These are phyloP conservation scores for Amphiura filiformis DNA, from an alignment of 35 echinoderm and acorn worm species.

Conservation along the genomic window DNA sequence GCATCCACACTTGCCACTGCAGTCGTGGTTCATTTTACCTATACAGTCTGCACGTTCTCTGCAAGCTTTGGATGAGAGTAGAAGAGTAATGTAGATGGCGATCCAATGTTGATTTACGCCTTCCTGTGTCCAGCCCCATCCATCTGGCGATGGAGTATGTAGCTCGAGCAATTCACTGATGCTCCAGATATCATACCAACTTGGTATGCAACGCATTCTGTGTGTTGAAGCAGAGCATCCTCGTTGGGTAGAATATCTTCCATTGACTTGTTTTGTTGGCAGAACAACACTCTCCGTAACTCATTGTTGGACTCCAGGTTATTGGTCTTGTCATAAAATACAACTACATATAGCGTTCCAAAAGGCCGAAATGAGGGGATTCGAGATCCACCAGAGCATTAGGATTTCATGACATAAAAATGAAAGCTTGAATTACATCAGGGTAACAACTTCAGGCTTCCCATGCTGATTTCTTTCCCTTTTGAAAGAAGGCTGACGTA, in stretches of 20 bases:
- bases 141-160: neutral
- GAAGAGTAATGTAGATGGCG: constrained; percentile 32
- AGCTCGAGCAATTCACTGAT: constrained; percentile 9
- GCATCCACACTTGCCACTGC: constrained; percentile 45
- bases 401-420: constrained; percentile 18
- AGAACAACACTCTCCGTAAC: constrained; percentile 20
- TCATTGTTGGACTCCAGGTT: constrained; percentile 28
- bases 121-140: constrained; percentile 14
- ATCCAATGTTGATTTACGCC: constrained; percentile 27
- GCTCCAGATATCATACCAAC: constrained; percentile 31
- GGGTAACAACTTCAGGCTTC: constrained; percentile 43
- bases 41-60: constrained; percentile 27
- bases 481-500: constrained; percentile 35
- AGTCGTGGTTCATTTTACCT: constrained; percentile 31
- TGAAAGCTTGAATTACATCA: constrained; percentile 38
- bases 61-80: constrained; percentile 25
- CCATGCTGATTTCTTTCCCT: constrained; percentile 47
- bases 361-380: constrained; percentile 21
- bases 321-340: neutral
- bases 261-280: neutral
- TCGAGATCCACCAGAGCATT: constrained; percentile 1
- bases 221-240: neutral
- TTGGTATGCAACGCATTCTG: constrained; percentile 21
- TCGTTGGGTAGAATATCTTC: constrained; percentile 8
- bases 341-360: constrained; percentile 25